Evolutionary conservation across 2,888 invertebrate species (phyloP), one percentile per base, ranked within the genome.

Genomic region (Chesias legatella): DNA sequence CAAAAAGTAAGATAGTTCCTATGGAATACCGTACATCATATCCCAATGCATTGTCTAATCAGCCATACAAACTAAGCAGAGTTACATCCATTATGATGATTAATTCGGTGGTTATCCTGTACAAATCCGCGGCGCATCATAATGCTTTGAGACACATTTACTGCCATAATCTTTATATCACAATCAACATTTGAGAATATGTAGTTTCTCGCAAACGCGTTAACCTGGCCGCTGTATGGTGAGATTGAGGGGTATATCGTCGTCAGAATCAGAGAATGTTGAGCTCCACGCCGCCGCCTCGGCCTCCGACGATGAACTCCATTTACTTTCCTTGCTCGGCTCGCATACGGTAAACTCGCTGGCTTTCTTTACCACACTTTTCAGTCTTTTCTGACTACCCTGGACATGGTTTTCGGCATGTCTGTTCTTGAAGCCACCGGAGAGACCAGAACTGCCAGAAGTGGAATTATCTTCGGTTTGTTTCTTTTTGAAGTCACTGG

Each of bases 331-430:
- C 29, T 13, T 30, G 9, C 22, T 22, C 5, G 30, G 22, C 34
- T 8, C 26, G 43, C 22, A 25, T 32, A 11, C 22, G 10, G 10
- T 27, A 10, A 25, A 41, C 25, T 22, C 34, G 56, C 46, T 65
- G 53, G 82, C 73, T 40, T 80, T 75, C 53, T 69, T 79, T 26
- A 85, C 82, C 43, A 85, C 83, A 64, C 85, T 85, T 58, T 62
- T 79, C 73, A 86, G 79, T 72, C 77, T 78, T 73, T 60, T 81
- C 39, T 9, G 7, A 4, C 3, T 7, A 33, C 43, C n/a, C n/a
- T n/a, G 7, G 10, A 5, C 2, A 5, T 17, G 13, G 13, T 17
- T 5, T 17, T 17, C 13, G 5, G 13, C 5, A 17, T 17, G 13
- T 17, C 5, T 17, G 13, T 17, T 17, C 13, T n/a, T n/a, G n/a